Conservation (phyloP, 2,888 invertebrate species). For the Cordilura impudica region DNA sequence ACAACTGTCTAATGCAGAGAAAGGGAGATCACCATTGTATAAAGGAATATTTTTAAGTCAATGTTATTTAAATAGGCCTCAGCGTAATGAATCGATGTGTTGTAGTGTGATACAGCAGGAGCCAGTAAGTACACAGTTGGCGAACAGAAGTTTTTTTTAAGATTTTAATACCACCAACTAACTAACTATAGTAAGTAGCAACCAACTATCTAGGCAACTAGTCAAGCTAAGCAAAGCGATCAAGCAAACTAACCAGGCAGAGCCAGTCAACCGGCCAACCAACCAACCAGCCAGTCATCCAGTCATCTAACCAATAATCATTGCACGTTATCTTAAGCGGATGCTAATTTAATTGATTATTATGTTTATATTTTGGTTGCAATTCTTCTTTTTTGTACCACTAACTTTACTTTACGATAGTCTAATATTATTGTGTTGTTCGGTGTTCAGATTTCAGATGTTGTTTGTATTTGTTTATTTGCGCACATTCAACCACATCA, state of each 20-base stretch:
- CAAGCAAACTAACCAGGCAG: neutral
- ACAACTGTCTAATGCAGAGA: neutral
- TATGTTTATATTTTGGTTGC: slow-evolving; percentile 39
- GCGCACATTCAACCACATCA: slow-evolving; percentile 52
- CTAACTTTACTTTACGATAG: neutral
- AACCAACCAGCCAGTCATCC: slow-evolving; percentile 14
- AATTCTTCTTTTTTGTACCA: slow-evolving; percentile 21
- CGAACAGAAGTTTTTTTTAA: too few relatives aligned
- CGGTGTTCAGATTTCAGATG: neutral
- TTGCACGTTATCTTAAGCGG: slow-evolving; percentile 60
- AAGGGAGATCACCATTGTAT: neutral
- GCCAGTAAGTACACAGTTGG: neutral
- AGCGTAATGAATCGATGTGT: slow-evolving; percentile 18
- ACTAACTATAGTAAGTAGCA: neutral
- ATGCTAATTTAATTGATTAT: slow-evolving; percentile 63
- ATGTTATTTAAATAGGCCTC: slow-evolving; percentile 7
- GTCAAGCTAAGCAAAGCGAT: neutral
- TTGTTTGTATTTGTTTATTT: slow-evolving; percentile 14
- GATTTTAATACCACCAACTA: neutral
- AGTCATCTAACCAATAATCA: slow-evolving; percentile 57
- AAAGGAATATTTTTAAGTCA: neutral
- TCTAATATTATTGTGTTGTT: neutral
- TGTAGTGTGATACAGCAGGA: neutral
- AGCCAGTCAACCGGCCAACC: neutral
- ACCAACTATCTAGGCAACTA: neutral